Evolutionary conservation across 1,140 invertebrate genomes (phyloP).

Genomic region (Drosophila sucinea): DNA sequence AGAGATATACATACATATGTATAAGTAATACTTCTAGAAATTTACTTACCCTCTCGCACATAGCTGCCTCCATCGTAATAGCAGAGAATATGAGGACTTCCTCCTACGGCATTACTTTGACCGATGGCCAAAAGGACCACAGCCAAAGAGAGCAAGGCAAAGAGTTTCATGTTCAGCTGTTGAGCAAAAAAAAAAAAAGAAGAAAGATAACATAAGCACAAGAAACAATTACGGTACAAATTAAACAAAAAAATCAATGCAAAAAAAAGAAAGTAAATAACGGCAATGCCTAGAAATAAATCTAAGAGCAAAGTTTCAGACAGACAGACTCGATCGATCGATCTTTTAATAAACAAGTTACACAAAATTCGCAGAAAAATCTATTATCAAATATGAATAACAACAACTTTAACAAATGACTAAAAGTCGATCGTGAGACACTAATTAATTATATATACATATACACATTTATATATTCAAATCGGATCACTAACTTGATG

Average conservation of each 20-base stretch:
- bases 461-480: conserved; percentile 25
- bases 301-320: too few relatives aligned
- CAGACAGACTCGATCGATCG: too few relatives aligned
- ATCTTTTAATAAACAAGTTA: background rate
- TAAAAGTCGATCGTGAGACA: background rate
- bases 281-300: background rate
- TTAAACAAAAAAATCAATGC: background rate
- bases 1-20: conserved; percentile 6
- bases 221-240: conserved; percentile 9
- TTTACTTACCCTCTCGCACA: conserved; percentile 86
- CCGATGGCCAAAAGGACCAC: conserved; percentile 73
- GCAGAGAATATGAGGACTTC: conserved; percentile 86
- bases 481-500: conserved; percentile 62
- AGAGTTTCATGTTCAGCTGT: conserved; percentile 70
- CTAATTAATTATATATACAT: conserved; percentile 12
- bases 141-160: conserved; percentile 68
- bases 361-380: background rate
- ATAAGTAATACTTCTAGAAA: background rate
- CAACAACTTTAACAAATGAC: conserved; percentile 10
- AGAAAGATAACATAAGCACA: background rate
- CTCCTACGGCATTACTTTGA: conserved; percentile 61
- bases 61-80: conserved; percentile 88
- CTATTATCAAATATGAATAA: conserved; percentile 14
- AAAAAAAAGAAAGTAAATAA: background rate
- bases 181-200: background rate